A percentile compares a stretch with the other conserved stretches of the same genome.
Conservation (phyloP, 2,797 vertebrate species). For the Propithecus deckenii region DNA sequence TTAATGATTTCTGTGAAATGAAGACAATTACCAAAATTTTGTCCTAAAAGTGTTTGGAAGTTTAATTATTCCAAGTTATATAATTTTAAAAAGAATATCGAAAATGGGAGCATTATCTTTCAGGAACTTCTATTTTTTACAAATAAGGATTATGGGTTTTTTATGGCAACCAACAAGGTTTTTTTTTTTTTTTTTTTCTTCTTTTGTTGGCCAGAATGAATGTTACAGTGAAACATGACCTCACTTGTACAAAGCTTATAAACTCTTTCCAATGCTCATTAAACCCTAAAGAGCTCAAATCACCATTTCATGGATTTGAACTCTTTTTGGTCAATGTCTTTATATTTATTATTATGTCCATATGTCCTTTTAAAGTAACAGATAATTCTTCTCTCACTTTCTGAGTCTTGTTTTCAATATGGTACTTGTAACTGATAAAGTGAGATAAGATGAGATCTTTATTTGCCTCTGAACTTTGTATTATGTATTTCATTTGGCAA, state of each 20-base stretch:
- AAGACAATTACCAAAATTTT: background rate
- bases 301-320: constrained; percentile 59
- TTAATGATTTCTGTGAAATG: background rate
- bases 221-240: constrained; percentile 57
- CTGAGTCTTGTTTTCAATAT: constrained; percentile 50
- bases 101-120: background rate
- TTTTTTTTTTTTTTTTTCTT: background rate
- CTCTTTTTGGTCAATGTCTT: constrained; percentile 62
- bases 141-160: background rate
- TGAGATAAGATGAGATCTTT: constrained; percentile 59
- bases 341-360: constrained; percentile 44
- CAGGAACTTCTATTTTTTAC: background rate
- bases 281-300: constrained; percentile 68
- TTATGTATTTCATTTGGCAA: constrained; percentile 72
- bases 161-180: background rate
- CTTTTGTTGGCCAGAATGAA: background rate
- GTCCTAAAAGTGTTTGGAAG: background rate
- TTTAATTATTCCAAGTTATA: background rate
- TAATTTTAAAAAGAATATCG: background rate
- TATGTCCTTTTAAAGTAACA: constrained; percentile 39
- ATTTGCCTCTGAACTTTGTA: constrained; percentile 62
- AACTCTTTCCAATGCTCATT: constrained; percentile 57
- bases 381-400: constrained; percentile 59
- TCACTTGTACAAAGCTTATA: constrained; percentile 57
- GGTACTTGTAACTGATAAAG: constrained; percentile 61